phyloP scores from a whole-genome alignment of 1,140 invertebrate species.

The Riptortus pedestris region DNA sequence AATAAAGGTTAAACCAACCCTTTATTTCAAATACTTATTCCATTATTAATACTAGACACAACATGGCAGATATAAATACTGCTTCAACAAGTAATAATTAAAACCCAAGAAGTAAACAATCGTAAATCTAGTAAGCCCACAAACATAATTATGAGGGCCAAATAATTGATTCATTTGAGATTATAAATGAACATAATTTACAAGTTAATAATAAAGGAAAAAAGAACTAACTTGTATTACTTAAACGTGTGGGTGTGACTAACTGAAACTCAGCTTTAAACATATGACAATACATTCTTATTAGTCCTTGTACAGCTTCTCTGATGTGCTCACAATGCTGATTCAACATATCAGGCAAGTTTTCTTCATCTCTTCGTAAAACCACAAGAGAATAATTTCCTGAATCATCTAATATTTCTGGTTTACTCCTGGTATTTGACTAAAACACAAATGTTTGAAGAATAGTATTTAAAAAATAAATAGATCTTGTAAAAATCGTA shows the following conservation, averaged over 20 bases:
- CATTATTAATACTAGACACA: no score
- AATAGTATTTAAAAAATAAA: background rate
- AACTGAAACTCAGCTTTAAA: slow-evolving; percentile 74
- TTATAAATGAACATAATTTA: background rate
- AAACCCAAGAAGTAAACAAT: no score
- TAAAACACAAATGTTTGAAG: slow-evolving; percentile 21
- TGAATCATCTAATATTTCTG: slow-evolving; percentile 41
- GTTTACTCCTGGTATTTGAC: slow-evolving; percentile 37
- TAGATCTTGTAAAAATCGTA: no score
- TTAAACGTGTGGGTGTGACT: slow-evolving; percentile 32
- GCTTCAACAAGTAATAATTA: no score
- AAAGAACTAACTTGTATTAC: slow-evolving; percentile 20
- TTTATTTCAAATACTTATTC: no score
- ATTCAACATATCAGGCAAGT: slow-evolving; percentile 41
- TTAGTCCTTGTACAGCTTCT: slow-evolving; percentile 58
- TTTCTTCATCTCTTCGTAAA: slow-evolving; percentile 39
- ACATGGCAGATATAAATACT: no score
- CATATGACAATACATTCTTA: slow-evolving; percentile 69
- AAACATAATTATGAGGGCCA: background rate
- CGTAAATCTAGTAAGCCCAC: no score
- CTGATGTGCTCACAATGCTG: slow-evolving; percentile 55
- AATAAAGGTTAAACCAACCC: no score
- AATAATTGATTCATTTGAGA: background rate
- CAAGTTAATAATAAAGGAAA: no score
- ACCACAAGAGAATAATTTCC: slow-evolving; percentile 52